Conservation (phyloP, 2,888 invertebrate genomes). For the Frankliniella intonsa region DNA sequence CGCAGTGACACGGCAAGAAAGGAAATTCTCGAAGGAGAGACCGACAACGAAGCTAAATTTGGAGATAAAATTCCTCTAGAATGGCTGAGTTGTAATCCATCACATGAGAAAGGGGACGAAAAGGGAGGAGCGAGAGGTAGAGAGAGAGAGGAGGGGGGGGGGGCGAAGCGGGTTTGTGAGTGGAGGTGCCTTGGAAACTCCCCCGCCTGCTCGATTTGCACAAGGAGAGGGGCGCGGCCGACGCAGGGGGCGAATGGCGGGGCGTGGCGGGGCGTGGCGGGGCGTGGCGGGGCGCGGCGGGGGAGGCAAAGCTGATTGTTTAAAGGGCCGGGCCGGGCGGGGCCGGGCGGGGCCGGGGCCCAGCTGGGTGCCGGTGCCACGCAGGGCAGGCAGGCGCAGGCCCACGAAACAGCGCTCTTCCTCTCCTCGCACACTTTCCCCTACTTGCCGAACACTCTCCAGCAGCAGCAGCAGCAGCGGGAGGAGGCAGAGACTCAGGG, state of each 20-base stretch:
- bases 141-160: not conserved
- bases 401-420: constrained; percentile 5
- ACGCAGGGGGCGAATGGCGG: not conserved
- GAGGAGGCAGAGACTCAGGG: not conserved
- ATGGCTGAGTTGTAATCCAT: too few species aligned
- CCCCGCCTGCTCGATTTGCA: constrained; percentile 19
- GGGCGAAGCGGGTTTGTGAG: not conserved
- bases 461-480: not conserved
- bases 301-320: not conserved
- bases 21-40: too few species aligned
- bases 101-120: not conserved
- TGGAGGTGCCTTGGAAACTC: not conserved
- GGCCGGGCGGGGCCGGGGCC: not conserved
- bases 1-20: not conserved
- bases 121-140: not conserved
- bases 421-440: not conserved
- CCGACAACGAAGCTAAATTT: too few species aligned
- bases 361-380: not conserved
- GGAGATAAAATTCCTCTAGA: too few species aligned
- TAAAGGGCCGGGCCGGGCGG: not conserved
- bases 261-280: not conserved
- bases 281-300: not conserved
- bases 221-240: not conserved
- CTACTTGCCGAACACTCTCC: not conserved
- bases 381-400: not conserved